Percentiles rank a stretch among this genome's conserved stretches.
Conservation (phyloP, 2,113 vertebrate genomes). For the Gila orcuttii region DNA sequence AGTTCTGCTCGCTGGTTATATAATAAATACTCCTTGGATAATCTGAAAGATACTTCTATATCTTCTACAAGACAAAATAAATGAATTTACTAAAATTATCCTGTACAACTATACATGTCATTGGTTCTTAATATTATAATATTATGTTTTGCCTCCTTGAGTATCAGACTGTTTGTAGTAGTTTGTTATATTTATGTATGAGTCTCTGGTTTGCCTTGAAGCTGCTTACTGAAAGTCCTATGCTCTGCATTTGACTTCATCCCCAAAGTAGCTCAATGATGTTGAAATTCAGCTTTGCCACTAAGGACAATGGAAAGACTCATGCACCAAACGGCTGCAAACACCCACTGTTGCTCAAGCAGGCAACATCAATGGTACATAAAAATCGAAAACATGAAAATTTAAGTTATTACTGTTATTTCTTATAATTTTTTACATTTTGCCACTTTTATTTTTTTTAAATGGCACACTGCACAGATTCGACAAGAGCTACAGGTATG, state of each 20-base stretch:
- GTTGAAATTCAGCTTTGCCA: not conserved
- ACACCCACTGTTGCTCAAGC: not conserved
- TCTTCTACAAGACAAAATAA: not conserved
- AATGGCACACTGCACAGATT: not conserved
- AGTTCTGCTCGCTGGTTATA: not conserved
- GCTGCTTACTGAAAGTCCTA: conserved; percentile 1
- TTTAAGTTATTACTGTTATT: not conserved
- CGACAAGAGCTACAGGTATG: not conserved
- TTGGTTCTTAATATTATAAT: not conserved
- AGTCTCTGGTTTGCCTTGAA: not conserved
- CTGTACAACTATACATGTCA: not conserved
- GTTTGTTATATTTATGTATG: not conserved
- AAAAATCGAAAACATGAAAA: not conserved
- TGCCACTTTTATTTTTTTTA: no score
- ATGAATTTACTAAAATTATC: not conserved
- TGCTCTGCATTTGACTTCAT: conserved; percentile 1
- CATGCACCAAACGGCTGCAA: not conserved
- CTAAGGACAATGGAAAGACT: not conserved
- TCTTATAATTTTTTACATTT: not conserved
- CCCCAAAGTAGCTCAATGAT: not conserved
- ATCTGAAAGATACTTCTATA: not conserved
- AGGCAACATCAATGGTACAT: not conserved
- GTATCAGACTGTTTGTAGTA: not conserved
- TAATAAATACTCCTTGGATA: not conserved
- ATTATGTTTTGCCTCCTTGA: not conserved